Percentiles rank a stretch among this genome's conserved stretches.
Evolutionary conservation across 2,113 vertebrate species (phyloP).

Genomic region (Nothocercus nigrocapillus): DNA sequence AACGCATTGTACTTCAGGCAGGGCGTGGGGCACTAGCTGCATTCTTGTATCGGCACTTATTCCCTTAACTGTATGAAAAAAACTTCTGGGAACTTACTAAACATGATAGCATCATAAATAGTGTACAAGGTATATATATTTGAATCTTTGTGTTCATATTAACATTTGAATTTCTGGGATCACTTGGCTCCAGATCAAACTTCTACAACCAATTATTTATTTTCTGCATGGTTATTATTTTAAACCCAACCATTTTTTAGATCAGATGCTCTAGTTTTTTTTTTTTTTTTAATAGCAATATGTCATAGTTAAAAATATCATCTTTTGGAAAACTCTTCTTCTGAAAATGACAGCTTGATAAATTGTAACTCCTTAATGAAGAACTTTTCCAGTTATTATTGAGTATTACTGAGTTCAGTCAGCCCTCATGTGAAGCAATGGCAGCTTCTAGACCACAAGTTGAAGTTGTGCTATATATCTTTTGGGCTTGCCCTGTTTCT

Average conservation of each 20-base stretch:
- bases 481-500: background rate
- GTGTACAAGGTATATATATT: fast-evolving
- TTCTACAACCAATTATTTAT: background rate
- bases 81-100: background rate
- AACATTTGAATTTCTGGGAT: background rate
- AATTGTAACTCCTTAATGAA: background rate
- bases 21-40: background rate
- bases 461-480: background rate
- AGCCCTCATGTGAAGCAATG: background rate
- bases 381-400: background rate
- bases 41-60: background rate
- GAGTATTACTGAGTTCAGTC: background rate
- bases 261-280: background rate
- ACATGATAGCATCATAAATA: background rate
- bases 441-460: background rate
- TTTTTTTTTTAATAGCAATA: background rate
- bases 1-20: fast-evolving
- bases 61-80: background rate
- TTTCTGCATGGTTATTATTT: background rate
- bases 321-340: background rate
- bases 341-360: background rate
- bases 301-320: background rate
- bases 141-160: background rate
- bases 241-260: background rate
- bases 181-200: background rate